Conservation (phyloP, 2,888 invertebrate genomes). For the Hartigia nigra region DNA sequence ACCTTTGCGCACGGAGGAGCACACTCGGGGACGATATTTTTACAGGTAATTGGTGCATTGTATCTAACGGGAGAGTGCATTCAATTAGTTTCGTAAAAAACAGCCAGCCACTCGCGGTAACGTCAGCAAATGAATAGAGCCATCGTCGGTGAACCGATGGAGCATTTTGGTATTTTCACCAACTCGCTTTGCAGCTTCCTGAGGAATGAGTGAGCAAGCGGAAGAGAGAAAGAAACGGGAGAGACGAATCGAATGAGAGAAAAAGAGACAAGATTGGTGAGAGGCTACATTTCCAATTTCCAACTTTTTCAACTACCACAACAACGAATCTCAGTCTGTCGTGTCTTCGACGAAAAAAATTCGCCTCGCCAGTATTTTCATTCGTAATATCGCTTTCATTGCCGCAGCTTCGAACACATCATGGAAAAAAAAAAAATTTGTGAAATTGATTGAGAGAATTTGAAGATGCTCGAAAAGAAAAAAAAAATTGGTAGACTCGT, state of each 20-base stretch:
- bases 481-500: not conserved
- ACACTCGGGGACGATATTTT: conserved; percentile 42
- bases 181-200: not conserved
- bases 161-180: not conserved
- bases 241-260: not conserved
- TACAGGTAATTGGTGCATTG: conserved; percentile 50
- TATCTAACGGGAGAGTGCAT: conserved; percentile 48
- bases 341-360: not conserved
- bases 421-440: too few species aligned
- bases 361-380: not conserved
- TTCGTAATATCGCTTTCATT: not conserved
- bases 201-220: not conserved
- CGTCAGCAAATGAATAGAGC: conserved; percentile 50
- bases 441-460: too few species aligned
- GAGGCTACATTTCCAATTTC: not conserved
- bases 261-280: not conserved
- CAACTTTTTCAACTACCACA: not conserved
- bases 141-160: conserved; percentile 1
- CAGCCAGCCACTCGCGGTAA: conserved; percentile 46
- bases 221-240: not conserved
- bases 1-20: conserved; percentile 13
- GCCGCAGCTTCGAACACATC: too few species aligned
- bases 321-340: not conserved
- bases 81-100: conserved; percentile 57
- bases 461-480: not conserved